Conservation (phyloP, 2,797 vertebrate species). For the Labeo calbasu region DNA sequence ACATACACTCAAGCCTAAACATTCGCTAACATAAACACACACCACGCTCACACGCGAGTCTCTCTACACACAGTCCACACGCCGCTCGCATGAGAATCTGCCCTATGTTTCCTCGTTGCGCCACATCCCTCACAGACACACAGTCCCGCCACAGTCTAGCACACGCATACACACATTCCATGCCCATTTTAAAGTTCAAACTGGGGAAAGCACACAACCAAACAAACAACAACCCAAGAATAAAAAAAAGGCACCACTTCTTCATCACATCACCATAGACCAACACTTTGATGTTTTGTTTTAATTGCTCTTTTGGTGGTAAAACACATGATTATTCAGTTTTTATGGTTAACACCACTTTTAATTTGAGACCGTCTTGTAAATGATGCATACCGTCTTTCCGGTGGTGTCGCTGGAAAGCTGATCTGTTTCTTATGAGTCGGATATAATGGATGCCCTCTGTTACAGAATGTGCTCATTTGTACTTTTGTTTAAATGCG, state of each 20-base stretch:
- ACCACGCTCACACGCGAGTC: conserved; percentile 33
- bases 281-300: conserved; percentile 48
- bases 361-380: conserved; percentile 26
- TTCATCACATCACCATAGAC: conserved; percentile 31
- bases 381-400: conserved; percentile 32
- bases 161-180: conserved; percentile 57
- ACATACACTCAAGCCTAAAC: conserved; percentile 15
- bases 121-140: conserved; percentile 63
- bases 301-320: conserved; percentile 48
- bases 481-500: background rate
- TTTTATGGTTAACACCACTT: conserved; percentile 32
- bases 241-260: conserved; percentile 41
- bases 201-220: conserved; percentile 49
- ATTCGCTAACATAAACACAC: conserved; percentile 37
- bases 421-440: conserved; percentile 11
- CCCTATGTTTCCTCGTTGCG: conserved; percentile 73
- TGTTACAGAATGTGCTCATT: background rate
- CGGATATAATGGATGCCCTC: background rate
- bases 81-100: conserved; percentile 52
- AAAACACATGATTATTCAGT: conserved; percentile 42
- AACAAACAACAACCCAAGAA: conserved; percentile 51
- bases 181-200: conserved; percentile 54
- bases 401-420: background rate
- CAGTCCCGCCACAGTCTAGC: conserved; percentile 59
- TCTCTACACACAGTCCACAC: conserved; percentile 52